Evolutionary conservation across 1,140 invertebrate genomes (phyloP).

Genomic region (Drosophila obscura): DNA sequence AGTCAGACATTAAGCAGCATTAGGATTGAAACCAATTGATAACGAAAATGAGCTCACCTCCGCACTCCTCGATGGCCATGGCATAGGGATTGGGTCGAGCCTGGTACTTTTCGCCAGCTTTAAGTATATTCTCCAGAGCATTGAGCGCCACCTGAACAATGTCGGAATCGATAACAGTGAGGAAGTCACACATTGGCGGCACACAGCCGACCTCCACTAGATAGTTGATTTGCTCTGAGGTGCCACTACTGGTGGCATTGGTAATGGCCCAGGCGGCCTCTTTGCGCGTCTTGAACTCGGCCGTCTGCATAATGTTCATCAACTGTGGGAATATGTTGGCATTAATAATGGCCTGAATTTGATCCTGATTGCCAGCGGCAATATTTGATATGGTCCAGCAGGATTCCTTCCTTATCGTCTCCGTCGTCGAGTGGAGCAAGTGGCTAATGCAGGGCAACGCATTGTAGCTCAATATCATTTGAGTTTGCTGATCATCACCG

Average conservation of each 20-base stretch:
- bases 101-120: slow-evolving; percentile 93
- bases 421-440: slow-evolving; percentile 91
- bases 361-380: slow-evolving; percentile 96
- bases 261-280: slow-evolving; percentile 99
- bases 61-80: slow-evolving; percentile 97
- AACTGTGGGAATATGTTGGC: slow-evolving; percentile 96
- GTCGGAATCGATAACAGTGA: slow-evolving; percentile 97
- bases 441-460: slow-evolving; percentile 94
- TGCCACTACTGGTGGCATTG: slow-evolving; percentile 98
- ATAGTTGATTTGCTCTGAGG: slow-evolving; percentile 95
- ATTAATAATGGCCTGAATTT: slow-evolving; percentile 98
- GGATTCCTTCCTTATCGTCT: slow-evolving; percentile 97
- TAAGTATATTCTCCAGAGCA: slow-evolving; percentile 97
- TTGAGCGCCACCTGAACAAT: slow-evolving; percentile 99
- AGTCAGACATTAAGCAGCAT: slow-evolving; percentile 14
- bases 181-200: slow-evolving; percentile 96
- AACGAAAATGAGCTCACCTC: slow-evolving; percentile 87
- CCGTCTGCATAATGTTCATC: slow-evolving; percentile 95
- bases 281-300: slow-evolving; percentile 98
- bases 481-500: slow-evolving; percentile 98
- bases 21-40: slow-evolving; percentile 1
- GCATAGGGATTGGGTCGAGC: slow-evolving; percentile 94
- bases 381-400: slow-evolving; percentile 99
- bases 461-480: slow-evolving; percentile 95
- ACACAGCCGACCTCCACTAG: slow-evolving; percentile 89